Evolutionary conservation across 2,797 vertebrate genomes (phyloP).

Genomic region (Manis crassicaudata): DNA sequence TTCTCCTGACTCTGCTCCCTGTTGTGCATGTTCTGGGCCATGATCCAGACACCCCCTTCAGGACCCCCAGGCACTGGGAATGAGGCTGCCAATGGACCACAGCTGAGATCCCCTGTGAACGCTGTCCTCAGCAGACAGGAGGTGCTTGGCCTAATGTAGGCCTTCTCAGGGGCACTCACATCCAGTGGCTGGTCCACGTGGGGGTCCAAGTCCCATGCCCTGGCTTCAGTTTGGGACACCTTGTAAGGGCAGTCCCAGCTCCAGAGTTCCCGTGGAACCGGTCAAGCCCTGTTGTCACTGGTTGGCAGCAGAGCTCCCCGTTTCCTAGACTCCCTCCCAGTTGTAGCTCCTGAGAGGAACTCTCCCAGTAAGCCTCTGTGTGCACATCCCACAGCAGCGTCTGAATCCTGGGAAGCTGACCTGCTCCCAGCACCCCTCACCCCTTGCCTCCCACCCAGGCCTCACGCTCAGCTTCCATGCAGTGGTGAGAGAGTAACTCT

Average conservation of each 20-base stretch:
- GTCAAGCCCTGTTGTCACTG: not conserved
- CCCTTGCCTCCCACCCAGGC: no score
- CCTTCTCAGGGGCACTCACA: not conserved
- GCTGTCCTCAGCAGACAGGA: not conserved
- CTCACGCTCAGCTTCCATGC: not conserved
- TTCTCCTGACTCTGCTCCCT: not conserved
- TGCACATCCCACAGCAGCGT: not conserved
- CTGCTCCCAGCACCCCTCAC: rapidly evolving
- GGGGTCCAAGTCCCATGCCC: not conserved
- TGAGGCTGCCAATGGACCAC: not conserved
- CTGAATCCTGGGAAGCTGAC: not conserved
- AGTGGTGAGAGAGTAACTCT: rapidly evolving
- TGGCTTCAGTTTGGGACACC: not conserved
- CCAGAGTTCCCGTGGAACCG: not conserved
- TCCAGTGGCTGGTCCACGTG: not conserved
- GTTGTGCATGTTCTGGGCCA: not conserved
- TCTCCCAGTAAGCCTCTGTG: rapidly evolving
- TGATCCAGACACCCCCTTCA: not conserved
- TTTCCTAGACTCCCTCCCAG: not conserved
- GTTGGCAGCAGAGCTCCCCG: not conserved
- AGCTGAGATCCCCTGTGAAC: not conserved
- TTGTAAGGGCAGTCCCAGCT: not conserved
- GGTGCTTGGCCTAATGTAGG: not conserved
- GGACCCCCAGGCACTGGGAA: not conserved
- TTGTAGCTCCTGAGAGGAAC: not conserved